Evolutionary conservation across 2,113 vertebrate species (phyloP), one percentile per base, ranked within the genome.

Genomic region (Notothenia coriiceps): DNA sequence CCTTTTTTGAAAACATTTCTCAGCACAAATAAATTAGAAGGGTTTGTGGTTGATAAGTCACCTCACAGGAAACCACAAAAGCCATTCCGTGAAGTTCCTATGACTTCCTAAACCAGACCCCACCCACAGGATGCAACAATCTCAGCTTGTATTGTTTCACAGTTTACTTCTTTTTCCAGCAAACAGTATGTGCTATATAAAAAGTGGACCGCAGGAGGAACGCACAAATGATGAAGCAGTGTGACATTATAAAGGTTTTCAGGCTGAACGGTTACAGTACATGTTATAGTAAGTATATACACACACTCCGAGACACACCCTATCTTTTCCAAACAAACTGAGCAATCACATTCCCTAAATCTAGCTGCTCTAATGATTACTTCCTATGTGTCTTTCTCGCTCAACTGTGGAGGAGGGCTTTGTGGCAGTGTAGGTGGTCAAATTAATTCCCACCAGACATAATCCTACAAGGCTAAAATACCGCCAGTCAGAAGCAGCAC

Each of bases 61-160:
- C 90, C 86, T 69, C 89, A 93, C 91, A 93, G 93, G 92, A 95
- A 94, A 94, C 93, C 91, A 82, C 91, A 88, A 86, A 91, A 92
- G 91, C 88, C 85, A 90, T 90, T 88, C 86, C 91, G 86, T 88
- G 51, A 60, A 83, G 88, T 93, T 93, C 91, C 84, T 91, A 86
- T 88, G 88, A 92, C 89, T 95, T 93, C 92, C 93, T 86, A 84
- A 92, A 89, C 81, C 86, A 88, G 66, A 89, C 88, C 82, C 88
- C 92, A 86, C 93, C 94, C 91, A 91, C 91, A 93, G 94, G 93
- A 95, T 90, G 89, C 75, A 86, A 79, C 80, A 83, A 87, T 86
- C 85, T 83, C 79, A 75, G 85, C 78, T 76, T 78, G 81, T 50
- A 91, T 94, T 95, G 92, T 93, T 94, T 92, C 77, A 83, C 74